Evolutionary conservation across 1,140 invertebrate genomes (phyloP), one percentile per base, ranked within the genome.

Genomic region (Bombus huntii): DNA sequence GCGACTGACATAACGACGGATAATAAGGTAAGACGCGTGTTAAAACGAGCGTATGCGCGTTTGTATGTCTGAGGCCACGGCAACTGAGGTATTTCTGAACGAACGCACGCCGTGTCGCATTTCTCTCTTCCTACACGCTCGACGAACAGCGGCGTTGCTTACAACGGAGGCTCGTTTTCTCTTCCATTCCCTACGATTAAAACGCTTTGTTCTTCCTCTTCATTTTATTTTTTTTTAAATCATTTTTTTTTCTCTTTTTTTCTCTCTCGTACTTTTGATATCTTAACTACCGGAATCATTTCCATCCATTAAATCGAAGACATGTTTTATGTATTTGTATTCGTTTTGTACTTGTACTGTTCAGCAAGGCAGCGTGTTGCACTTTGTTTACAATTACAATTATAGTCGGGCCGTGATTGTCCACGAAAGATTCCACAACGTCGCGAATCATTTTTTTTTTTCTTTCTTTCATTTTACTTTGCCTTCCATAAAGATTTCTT

Each of bases 341-440:
- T 95, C 93, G 92, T 95, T 95, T 95, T 95, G 95, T 95, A 95
- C 95, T 95, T 95, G 95, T 95, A 95, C 94, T 95, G 94, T 95
- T 95, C 93, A 95, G 94, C 95, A 95, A 95, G 95, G 95, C 95
- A 95, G 95, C 95, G 94, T 95, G 95, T 95, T 95, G 94, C 95
- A 95, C 94, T 95, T 95, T 95, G 94, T 95, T 91, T 95, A 95
- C 93, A 94, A 86, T 94, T 94, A 93, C 92, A 94, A 93, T 93
- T 94, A 90, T 93, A 93, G 92, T 93, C 92, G 93, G 93, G 92
- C 91, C 93, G 91, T 90, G 92, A 94, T 91, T 93, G 88, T 92
- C 92, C 89, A 91, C 91, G 90, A 94, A 93, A 93, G 91, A 93
- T 91, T 92, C 91, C 92, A 93, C 92, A 92, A 92, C 85, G 87